A percentile compares a stretch with the other conserved stretches of the same genome.
phyloP scores from a whole-genome alignment of 2,888 invertebrate species.

The Nomada flava region DNA sequence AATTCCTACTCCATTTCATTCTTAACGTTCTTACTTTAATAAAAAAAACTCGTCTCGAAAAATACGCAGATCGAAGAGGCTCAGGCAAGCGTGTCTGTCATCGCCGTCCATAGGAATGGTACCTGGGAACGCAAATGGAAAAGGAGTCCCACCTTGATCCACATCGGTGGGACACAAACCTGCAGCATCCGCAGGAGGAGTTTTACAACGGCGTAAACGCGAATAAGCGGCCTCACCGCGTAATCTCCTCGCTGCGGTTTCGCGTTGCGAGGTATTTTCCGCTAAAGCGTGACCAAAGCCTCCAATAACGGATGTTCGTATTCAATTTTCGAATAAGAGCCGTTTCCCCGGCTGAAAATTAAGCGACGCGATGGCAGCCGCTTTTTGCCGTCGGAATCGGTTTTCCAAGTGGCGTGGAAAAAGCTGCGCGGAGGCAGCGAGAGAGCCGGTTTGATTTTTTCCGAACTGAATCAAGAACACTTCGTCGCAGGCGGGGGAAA shows the following conservation, averaged over 20 bases:
- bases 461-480: too few relatives aligned
- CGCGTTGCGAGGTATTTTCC: slow-evolving; percentile 69
- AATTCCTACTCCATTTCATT: too few relatives aligned
- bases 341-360: slow-evolving; percentile 50
- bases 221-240: slow-evolving; percentile 76
- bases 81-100: slow-evolving; percentile 33
- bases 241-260: slow-evolving; percentile 76
- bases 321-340: slow-evolving; percentile 60
- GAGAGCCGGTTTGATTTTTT: slow-evolving; percentile 2
- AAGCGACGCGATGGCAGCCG: slow-evolving; percentile 42
- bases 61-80: background rate
- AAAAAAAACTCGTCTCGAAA: background rate
- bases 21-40: too few relatives aligned
- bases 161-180: slow-evolving; percentile 57
- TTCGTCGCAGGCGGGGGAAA: background rate
- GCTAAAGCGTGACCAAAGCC: slow-evolving; percentile 65
- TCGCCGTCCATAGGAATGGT: slow-evolving; percentile 25
- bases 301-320: slow-evolving; percentile 61
- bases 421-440: background rate
- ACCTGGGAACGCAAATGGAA: slow-evolving; percentile 68
- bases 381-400: slow-evolving; percentile 5
- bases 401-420: slow-evolving; percentile 24
- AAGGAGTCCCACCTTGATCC: slow-evolving; percentile 70
- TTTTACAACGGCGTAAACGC: slow-evolving; percentile 72
- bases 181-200: slow-evolving; percentile 48